phyloP scores from a whole-genome alignment of 35 echinoderm and acorn worm genomes.

The Stichopus chloronotus region DNA sequence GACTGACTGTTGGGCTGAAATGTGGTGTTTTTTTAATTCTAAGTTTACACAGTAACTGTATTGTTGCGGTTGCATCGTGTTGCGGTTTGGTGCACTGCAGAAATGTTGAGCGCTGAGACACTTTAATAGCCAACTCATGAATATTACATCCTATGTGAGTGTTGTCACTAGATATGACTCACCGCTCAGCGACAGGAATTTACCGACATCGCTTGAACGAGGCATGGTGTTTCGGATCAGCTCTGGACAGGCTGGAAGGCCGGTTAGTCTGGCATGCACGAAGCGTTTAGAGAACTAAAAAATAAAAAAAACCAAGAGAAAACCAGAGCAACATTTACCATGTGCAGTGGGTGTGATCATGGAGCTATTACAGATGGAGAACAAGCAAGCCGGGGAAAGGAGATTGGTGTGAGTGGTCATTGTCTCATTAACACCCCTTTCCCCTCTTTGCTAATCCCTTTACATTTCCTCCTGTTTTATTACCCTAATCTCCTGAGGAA shows the following conservation, averaged over 20 bases:
- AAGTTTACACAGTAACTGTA: too few relatives aligned
- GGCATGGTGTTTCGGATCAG: slow-evolving; percentile 79
- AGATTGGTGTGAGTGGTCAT: too few relatives aligned
- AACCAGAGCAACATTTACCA: neutral
- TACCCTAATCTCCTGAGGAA: too few relatives aligned
- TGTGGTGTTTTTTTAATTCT: too few relatives aligned
- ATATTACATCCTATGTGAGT: too few relatives aligned
- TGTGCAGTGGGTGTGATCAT: neutral
- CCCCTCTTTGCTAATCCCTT: neutral
- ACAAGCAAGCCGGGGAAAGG: neutral
- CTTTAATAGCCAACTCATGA: too few relatives aligned
- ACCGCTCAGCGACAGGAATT: slow-evolving; percentile 90
- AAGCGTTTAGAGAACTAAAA: slow-evolving; percentile 76
- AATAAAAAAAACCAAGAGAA: slow-evolving; percentile 4
- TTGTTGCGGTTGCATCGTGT: too few relatives aligned
- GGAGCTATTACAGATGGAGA: too few relatives aligned
- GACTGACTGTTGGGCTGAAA: too few relatives aligned
- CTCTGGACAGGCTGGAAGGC: slow-evolving; percentile 90
- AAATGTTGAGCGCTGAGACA: too few relatives aligned
- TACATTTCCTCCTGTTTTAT: too few relatives aligned
- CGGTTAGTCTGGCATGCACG: slow-evolving; percentile 81
- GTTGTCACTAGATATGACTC: neutral
- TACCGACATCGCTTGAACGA: slow-evolving; percentile 77
- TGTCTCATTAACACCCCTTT: neutral
- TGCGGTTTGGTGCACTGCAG: too few relatives aligned